Evolutionary conservation across 2,113 vertebrate genomes (phyloP), one percentile per base, ranked within the genome.

Genomic region (Diglossa brunneiventris): DNA sequence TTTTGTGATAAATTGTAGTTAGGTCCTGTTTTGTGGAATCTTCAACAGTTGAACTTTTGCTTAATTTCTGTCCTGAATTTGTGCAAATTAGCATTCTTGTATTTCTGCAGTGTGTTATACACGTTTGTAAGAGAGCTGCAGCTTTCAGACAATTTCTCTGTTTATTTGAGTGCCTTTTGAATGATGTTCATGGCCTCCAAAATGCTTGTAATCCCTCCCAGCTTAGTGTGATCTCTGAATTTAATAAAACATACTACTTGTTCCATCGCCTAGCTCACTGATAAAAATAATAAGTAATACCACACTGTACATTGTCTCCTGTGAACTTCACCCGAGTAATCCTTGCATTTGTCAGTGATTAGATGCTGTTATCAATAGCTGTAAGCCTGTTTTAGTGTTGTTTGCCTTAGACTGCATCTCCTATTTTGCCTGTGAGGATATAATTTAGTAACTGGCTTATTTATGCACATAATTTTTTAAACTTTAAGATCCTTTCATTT

Each of bases 131-230:
- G 28, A 83, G 19, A 62, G 20, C 52, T 78, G 17, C 17, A 50
- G 35, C 49, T 68, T 89, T 82, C 0, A 7, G 39, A 37, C 11
- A n/a, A 12, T 67, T 88, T 69, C 42, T 91, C 18, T 63, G 10
- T 73, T 87, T 61, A 44, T 31, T 21, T 26, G 12, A 78, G 35
- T 52, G 69, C 42, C 39, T 89, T 87, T 75, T 64, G 44, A 78
- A 52, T 85, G 39, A 55, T 28, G 49, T 52, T 68, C 15, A 3
- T n/a, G 37, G 44, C 31, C 81, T 95, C 44, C 42, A 91, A 87
- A 90, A 68, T 75, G 31, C 81, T 79, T 95, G 74, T 92, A 94
- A 93, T 96, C 94, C 62, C 18, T 76, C 31, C 18, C 58, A 68
- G 35, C 10, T 94, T 85, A 94, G 42, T 72, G 49, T 37, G 49